Evolutionary conservation across 2,797 vertebrate genomes (phyloP).

Genomic region (Melopsittacus undulatus): DNA sequence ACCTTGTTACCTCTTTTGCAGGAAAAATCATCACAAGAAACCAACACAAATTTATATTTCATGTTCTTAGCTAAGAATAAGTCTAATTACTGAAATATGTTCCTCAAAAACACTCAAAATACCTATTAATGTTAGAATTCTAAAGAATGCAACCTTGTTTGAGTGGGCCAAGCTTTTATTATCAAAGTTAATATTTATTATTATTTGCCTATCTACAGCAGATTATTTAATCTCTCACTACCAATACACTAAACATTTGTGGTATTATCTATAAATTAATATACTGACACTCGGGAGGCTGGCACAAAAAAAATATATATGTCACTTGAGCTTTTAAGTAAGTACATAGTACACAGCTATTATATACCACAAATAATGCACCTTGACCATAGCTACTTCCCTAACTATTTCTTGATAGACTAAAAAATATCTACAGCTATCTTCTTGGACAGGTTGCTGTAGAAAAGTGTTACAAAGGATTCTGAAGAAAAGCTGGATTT

Average conservation of each 20-base stretch:
- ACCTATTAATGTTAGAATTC: not conserved
- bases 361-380: not conserved
- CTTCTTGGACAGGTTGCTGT: not conserved
- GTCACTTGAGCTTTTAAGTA: not conserved
- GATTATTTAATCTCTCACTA: not conserved
- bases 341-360: not conserved
- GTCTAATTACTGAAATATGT: not conserved
- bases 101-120: not conserved
- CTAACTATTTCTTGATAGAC: not conserved
- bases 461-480: not conserved
- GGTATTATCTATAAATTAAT: not conserved
- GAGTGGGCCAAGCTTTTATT: not conserved
- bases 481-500: not conserved
- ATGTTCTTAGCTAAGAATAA: not conserved
- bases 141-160: not conserved
- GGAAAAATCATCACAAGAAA: not conserved
- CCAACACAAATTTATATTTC: not conserved
- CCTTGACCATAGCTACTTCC: not conserved
- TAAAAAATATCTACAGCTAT: not conserved
- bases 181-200: not conserved
- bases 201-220: not conserved
- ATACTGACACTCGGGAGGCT: not conserved
- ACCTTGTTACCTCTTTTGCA: not conserved
- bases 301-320: not conserved
- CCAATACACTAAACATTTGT: not conserved